Base-by-base conservation (phyloP, 2,888 invertebrate species). In the Tromatobia lineatoria region DNA sequence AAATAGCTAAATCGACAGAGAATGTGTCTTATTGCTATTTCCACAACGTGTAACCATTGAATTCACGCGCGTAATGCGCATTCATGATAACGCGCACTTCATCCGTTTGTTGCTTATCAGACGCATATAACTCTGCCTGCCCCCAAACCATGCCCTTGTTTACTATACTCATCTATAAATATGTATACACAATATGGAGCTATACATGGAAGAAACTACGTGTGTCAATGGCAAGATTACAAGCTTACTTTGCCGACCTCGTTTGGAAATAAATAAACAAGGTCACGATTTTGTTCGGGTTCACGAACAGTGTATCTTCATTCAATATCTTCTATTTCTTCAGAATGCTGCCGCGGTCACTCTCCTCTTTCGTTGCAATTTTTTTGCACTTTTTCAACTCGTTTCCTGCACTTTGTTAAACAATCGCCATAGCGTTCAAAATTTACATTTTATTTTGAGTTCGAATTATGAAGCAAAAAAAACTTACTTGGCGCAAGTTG, bases 91-190 rank as follows among this genome's bases (percentile, higher is more conserved):
- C 38, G 64, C 54, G 67, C 79, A 76, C 85, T 83, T 76, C 59
- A 81, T 70, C 52, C 71, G 85, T 87, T 83, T 85, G 87, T 70
- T 73, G 80, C 86, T 91, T 91, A 90, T 91, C 91, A 82, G 76
- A 38, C 85, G 82, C 59, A 50, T 76, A 25, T 80, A 73, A 87
- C 74, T 25, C 25, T 82, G 88, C 88, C 86, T 88, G 88, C 85
- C 86, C 88, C 86, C 86, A 89, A 89, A 88, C 87, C 82, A 86
- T 89, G 89, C 87, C 88, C 90, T 90, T 91, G 90, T 92, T 92
- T 93, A 91, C 91, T 90, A 90, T 90, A 90, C 87, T 85, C 67
- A 86, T 86, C 86, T 90, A 91, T 86, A 87, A 88, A 88, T 88
- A 80, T 75, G 59, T 74, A 52, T 29, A 79, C 15, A 45, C 11